phyloP scores from a whole-genome alignment of 2,113 vertebrate species.

The Indicator maculatus region DNA sequence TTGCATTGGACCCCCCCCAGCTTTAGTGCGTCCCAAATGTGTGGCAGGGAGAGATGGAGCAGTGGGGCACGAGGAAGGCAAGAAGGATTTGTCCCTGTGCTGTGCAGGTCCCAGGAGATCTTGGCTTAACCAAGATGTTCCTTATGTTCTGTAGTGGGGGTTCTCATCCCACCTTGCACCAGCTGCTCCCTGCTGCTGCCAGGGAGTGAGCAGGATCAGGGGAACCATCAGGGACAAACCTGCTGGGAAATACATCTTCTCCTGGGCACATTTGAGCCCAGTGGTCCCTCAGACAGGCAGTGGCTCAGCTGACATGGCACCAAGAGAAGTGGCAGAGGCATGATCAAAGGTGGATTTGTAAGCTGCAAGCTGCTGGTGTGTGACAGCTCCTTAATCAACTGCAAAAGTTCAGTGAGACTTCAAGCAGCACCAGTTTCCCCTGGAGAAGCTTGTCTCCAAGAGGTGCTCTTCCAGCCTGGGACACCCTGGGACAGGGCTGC shows the following conservation, averaged over 20 bases:
- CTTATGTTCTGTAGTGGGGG: neutral
- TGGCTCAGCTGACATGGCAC: fast-evolving
- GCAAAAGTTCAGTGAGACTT: neutral
- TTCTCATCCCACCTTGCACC: neutral
- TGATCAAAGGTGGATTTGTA: neutral
- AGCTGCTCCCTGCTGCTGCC: neutral
- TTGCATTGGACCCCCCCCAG: neutral
- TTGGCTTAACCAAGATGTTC: neutral
- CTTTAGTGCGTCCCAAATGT: fast-evolving
- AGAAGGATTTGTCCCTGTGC: neutral
- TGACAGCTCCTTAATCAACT: neutral
- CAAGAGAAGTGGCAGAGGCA: neutral
- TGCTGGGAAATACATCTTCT: neutral
- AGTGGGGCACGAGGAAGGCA: fast-evolving
- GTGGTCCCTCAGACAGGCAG: fast-evolving
- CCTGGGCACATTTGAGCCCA: neutral
- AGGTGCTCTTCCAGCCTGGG: neutral
- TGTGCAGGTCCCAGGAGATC: fast-evolving
- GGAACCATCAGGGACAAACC: neutral
- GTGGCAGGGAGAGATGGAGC: neutral
- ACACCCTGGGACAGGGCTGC: fast-evolving
- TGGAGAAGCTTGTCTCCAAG: fast-evolving
- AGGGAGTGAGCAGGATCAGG: fast-evolving
- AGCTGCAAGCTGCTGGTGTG: neutral
- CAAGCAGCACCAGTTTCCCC: neutral